Evolutionary conservation across 2,797 vertebrate genomes (phyloP).

Genomic region (Sebastes paucispinis): DNA sequence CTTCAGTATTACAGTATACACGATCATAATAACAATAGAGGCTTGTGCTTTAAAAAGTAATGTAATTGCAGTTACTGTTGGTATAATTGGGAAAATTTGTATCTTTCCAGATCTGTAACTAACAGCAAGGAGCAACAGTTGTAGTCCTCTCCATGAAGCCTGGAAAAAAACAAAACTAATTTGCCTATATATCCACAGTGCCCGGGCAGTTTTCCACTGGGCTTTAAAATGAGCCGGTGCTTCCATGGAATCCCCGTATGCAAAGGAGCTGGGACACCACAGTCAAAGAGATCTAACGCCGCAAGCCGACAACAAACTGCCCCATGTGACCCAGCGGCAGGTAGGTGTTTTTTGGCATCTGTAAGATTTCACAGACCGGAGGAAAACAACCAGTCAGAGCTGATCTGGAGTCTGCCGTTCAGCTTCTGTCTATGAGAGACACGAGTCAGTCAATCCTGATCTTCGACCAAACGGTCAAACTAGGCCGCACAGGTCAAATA

Average conservation of each 20-base stretch:
- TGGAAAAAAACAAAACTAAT: conserved; percentile 78
- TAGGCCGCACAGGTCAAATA: too few species aligned
- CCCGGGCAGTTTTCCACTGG: conserved; percentile 65
- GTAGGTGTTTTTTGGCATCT: conserved; percentile 45
- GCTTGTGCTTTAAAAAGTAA: neutral
- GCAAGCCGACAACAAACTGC: conserved; percentile 17
- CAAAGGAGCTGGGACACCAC: conserved; percentile 71
- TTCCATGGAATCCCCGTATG: conserved; percentile 81
- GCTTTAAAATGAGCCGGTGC: conserved; percentile 58
- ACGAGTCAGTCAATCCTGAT: too few species aligned
- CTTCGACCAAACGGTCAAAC: too few species aligned
- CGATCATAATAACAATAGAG: neutral
- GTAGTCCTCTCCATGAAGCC: conserved; percentile 53
- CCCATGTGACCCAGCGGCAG: conserved; percentile 50
- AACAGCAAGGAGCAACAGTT: conserved; percentile 56
- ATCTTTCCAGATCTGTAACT: conserved; percentile 19
- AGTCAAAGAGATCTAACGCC: conserved; percentile 43
- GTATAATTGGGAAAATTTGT: neutral
- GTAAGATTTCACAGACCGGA: too few species aligned
- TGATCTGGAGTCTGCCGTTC: too few species aligned
- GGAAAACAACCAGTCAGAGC: too few species aligned
- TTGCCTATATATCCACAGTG: conserved; percentile 70
- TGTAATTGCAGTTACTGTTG: neutral
- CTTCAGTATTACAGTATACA: neutral
- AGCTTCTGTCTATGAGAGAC: too few species aligned